A percentile compares a stretch with the other conserved stretches of the same genome.
Conservation (phyloP, 2,113 vertebrate genomes). For the Corythaixoides concolor region DNA sequence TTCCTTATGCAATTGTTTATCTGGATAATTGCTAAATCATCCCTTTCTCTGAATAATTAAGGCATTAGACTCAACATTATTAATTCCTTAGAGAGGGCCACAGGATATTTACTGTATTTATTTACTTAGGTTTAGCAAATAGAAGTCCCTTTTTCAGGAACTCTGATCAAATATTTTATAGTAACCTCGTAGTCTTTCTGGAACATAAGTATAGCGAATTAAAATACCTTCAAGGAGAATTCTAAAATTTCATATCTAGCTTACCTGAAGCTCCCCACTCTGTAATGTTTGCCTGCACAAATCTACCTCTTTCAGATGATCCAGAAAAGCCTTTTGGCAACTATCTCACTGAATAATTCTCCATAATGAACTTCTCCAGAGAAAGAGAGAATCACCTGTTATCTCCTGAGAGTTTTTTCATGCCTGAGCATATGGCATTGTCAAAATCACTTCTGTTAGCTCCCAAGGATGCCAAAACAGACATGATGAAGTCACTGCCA, state of each 20-base stretch:
- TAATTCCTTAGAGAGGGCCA: background rate
- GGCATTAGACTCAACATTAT: background rate
- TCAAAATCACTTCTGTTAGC: background rate
- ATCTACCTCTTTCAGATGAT: background rate
- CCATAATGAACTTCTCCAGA: background rate
- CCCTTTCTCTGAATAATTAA: background rate
- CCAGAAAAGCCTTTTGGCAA: background rate
- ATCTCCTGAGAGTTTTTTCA: background rate
- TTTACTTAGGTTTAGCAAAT: background rate
- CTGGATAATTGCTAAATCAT: background rate
- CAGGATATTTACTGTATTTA: background rate
- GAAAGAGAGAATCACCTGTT: background rate
- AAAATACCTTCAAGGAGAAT: background rate
- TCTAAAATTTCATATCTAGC: background rate
- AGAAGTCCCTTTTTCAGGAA: background rate
- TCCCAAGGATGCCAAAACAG: background rate
- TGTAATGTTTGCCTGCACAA: background rate
- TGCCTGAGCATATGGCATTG: background rate
- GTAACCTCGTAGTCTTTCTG: background rate
- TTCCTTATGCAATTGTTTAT: background rate
- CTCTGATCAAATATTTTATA: background rate
- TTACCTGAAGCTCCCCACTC: background rate
- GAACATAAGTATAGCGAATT: background rate
- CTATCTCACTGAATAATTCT: background rate
- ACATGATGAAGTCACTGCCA: background rate